A percentile compares a stretch with the other conserved stretches of the same genome.
Conservation (phyloP, 2,113 vertebrate species). For the Peucedramus taeniatus region DNA sequence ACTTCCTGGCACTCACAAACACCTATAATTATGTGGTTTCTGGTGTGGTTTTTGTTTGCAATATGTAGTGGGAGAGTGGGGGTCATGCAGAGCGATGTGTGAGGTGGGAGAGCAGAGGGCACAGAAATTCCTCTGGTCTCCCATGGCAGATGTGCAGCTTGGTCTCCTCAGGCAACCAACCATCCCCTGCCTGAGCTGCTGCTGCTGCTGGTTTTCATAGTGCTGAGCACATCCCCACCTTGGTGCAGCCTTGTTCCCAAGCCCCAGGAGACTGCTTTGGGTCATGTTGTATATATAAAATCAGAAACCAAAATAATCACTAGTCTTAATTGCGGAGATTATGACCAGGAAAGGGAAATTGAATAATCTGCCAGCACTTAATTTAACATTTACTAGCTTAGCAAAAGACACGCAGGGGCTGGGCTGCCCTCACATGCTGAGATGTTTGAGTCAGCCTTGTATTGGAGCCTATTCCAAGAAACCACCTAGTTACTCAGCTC, state of each 20-base stretch:
- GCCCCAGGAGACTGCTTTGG: background rate
- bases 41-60: background rate
- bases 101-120: background rate
- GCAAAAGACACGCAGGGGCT: background rate
- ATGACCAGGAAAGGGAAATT: background rate
- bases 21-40: background rate
- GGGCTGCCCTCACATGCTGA: background rate
- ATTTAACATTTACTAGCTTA: background rate
- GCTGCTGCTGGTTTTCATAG: background rate
- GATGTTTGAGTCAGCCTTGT: background rate
- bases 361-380: background rate
- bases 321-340: background rate
- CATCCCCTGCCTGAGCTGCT: background rate
- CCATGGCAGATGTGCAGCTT: background rate
- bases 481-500: background rate
- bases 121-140: background rate
- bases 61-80: background rate
- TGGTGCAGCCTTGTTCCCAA: background rate
- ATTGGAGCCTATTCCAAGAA: background rate
- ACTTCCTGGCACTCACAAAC: background rate
- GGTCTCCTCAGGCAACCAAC: background rate
- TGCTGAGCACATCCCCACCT: background rate
- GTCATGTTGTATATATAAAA: background rate
- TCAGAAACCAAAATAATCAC: conserved; percentile 11
- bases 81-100: rapidly evolving